Evolutionary conservation across 2,113 vertebrate genomes (phyloP).

Genomic region (Pygathrix nemaeus): DNA sequence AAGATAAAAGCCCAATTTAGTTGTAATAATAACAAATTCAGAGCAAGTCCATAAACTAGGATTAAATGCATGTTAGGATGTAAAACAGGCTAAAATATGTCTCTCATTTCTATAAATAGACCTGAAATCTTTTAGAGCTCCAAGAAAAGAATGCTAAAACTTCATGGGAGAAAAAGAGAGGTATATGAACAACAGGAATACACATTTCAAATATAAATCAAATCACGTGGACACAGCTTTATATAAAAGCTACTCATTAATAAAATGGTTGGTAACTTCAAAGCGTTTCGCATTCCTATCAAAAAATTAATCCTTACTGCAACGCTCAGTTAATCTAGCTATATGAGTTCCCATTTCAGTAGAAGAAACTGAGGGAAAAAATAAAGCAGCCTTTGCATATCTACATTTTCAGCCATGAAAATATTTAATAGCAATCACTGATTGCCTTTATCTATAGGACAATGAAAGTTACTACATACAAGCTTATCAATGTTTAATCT

Average conservation of each 20-base stretch:
- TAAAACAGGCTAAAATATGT: constrained; percentile 76
- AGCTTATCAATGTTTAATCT: not conserved
- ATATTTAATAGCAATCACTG: constrained; percentile 15
- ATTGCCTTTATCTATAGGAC: not conserved
- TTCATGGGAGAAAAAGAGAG: constrained; percentile 57
- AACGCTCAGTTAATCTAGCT: constrained; percentile 46
- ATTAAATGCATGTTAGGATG: constrained; percentile 66
- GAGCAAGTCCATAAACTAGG: constrained; percentile 76
- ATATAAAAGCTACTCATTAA: constrained; percentile 31
- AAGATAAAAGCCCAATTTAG: constrained; percentile 82
- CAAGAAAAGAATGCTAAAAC: constrained; percentile 59
- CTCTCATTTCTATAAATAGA: constrained; percentile 71
- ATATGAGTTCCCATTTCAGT: not conserved
- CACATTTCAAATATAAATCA: constrained; percentile 49
- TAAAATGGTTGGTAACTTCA: constrained; percentile 49
- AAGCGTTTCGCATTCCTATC: constrained; percentile 53
- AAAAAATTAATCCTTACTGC: constrained; percentile 48
- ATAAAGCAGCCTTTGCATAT: not conserved
- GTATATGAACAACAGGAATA: constrained; percentile 49
- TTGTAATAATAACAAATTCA: constrained; percentile 82
- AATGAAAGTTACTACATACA: constrained; percentile 6
- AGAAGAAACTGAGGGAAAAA: constrained; percentile 29
- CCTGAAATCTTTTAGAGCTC: constrained; percentile 69
- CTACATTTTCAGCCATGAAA: constrained; percentile 32
- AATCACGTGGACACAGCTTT: constrained; percentile 54